Percentiles rank a stretch among this genome's conserved stretches.
Conservation (phyloP, 1,140 invertebrate species). For the Oncopodura yosiiana region DNA sequence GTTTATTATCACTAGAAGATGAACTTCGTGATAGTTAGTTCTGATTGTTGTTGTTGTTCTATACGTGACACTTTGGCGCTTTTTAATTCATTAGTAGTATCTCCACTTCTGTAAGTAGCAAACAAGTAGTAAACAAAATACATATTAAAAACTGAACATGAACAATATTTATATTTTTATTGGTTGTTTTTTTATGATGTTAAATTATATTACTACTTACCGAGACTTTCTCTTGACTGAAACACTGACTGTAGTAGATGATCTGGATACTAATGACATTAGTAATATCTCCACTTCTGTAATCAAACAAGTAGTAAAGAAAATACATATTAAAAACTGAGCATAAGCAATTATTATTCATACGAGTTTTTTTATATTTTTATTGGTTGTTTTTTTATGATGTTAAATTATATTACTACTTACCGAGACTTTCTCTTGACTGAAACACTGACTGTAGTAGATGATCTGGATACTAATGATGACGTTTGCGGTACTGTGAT, state of each 20-base stretch:
- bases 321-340: background rate
- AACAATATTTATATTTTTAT: background rate
- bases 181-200: no score
- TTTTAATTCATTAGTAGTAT: constrained; percentile 11
- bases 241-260: constrained; percentile 5
- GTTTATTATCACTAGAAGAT: background rate
- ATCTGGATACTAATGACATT: constrained; percentile 1
- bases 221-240: constrained; percentile 13
- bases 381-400: no score
- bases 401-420: background rate
- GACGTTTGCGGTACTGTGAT: background rate
- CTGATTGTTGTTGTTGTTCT: background rate
- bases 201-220: constrained; percentile 3
- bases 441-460: background rate
- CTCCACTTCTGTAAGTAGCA: constrained; percentile 1
- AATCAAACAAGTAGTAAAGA: background rate
- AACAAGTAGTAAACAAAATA: background rate
- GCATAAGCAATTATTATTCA: no score
- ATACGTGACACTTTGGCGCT: constrained; percentile 1
- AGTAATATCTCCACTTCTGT: background rate
- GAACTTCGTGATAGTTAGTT: background rate
- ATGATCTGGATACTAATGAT: constrained; percentile 3
- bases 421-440: constrained; percentile 18
- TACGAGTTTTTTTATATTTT: background rate
- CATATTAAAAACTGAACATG: background rate